These are phyloP conservation scores for Brotula barbata DNA, from an alignment of 2,797 vertebrate species.

Conservation along the genomic window DNA sequence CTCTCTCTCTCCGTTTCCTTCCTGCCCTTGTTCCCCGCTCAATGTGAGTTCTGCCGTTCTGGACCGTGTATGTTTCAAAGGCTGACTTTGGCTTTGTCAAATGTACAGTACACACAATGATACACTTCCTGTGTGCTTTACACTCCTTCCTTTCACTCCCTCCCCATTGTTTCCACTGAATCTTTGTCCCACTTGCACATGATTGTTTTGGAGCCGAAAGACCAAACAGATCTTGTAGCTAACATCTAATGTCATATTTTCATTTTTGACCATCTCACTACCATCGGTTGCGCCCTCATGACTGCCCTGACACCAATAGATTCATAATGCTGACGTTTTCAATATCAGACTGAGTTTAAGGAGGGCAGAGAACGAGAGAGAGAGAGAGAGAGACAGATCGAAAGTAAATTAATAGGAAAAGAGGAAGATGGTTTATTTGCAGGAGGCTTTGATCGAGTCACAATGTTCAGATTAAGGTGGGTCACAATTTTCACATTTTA, in stretches of 20 bases:
- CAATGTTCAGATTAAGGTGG: constrained; percentile 66
- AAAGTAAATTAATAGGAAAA: constrained; percentile 43
- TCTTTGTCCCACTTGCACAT: constrained; percentile 16
- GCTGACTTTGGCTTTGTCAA: constrained; percentile 10
- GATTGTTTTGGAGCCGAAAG: constrained; percentile 3
- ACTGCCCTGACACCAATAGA: constrained; percentile 16
- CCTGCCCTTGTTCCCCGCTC: constrained; percentile 43
- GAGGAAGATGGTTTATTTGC: constrained; percentile 56
- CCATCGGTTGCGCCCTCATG: neutral
- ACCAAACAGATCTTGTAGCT: neutral
- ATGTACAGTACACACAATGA: constrained; percentile 40
- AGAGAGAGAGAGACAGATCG: constrained; percentile 25
- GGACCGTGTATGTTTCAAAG: constrained; percentile 33
- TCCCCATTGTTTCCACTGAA: constrained; percentile 58
- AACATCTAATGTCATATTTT: neutral
- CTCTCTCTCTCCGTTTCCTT: constrained; percentile 55
- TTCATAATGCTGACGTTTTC: constrained; percentile 51
- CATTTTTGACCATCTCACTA: constrained; percentile 2
- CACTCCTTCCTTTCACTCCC: constrained; percentile 47
- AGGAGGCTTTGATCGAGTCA: constrained; percentile 47
- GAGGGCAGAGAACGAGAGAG: constrained; percentile 2
- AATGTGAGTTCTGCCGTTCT: constrained; percentile 16
- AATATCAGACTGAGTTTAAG: constrained; percentile 33
- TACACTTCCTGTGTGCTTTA: constrained; percentile 49
- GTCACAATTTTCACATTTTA: constrained; percentile 37